These are phyloP conservation scores for Leptinotarsa defecta DNA, from an alignment of 1,140 invertebrate species.

Conservation along the genomic window DNA sequence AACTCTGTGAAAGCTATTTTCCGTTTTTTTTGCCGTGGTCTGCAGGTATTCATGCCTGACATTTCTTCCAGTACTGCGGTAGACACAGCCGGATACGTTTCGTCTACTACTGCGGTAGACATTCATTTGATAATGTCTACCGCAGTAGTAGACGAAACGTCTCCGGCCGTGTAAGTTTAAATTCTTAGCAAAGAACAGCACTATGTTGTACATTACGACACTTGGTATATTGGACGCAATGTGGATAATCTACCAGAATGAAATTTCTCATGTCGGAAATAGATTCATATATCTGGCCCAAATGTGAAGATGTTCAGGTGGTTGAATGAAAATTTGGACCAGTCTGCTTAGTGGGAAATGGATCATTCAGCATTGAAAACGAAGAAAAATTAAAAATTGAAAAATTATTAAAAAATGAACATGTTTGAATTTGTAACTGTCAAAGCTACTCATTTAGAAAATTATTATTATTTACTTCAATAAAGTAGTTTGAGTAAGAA, in stretches of 20 bases:
- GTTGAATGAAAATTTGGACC: not conserved
- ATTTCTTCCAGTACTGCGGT: no score
- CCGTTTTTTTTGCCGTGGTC: no score
- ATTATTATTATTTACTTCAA: not conserved
- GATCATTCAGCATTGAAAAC: not conserved
- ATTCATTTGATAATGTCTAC: no score
- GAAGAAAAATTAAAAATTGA: not conserved
- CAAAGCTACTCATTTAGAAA: not conserved
- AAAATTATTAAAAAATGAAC: not conserved
- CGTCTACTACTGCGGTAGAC: no score
- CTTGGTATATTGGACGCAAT: not conserved
- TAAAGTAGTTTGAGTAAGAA: not conserved
- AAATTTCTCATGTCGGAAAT: not conserved
- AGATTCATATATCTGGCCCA: not conserved
- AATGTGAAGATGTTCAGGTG: not conserved
- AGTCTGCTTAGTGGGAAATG: not conserved
- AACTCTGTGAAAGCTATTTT: not conserved
- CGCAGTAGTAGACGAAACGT: no score
- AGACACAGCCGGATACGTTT: no score
- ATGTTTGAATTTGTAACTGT: not conserved
- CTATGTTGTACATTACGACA: not conserved
- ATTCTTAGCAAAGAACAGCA: not conserved
- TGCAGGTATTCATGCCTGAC: no score
- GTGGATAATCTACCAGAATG: not conserved
- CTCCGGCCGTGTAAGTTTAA: no score